Evolutionary conservation across 2,888 invertebrate species (phyloP), one percentile per base, ranked within the genome.

Genomic region (Leptarthrus brevirostris): DNA sequence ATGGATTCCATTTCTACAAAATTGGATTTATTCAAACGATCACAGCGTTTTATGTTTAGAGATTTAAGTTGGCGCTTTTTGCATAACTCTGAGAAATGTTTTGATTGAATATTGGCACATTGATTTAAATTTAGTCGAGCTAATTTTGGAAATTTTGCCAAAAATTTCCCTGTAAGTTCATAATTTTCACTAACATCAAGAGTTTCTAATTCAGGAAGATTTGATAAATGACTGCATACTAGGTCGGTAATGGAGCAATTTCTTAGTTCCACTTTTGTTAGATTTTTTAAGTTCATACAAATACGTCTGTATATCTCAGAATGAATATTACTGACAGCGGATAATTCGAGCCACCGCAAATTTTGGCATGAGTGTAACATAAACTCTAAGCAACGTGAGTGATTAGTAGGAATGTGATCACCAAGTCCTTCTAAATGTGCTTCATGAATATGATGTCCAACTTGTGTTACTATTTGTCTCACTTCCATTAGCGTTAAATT

Each of bases 41-140:
- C 69, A 40, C 76, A 77, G 30, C 49, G 49, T 8, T 58, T 34
- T 52, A 77, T 76, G 58, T 77, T 75, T 49, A 77, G 49, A 22
- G 58, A 69, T 66, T 66, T 75, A 34, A 76, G 34, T 26, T 73
- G 58, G 2, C 52, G 24, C 61, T 44, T 47, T 64, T 40, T 71
- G 73, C 72, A 74, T 18, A 76, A 30, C 14, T 56, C 49, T 5
- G 64, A 72, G 53, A 77, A 77, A 70, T 72, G 47, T 36, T 54
- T 61, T 8, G 74, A 20, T 58, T 74, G 56, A 8, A 76, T 44
- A 47, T 74, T 74, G n/a, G 22, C 56, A 70, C 77, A 77, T n/a
- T 75, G 18, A 18, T 56, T 54, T 52, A 77, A 66, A 24, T 74
- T 71, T 64, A 77, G 54, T 14, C 26, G n/a, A 70, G 22, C 36